Evolutionary conservation across 2,888 invertebrate species (phyloP), one percentile per base, ranked within the genome.

Genomic region (Oscheius sp.): DNA sequence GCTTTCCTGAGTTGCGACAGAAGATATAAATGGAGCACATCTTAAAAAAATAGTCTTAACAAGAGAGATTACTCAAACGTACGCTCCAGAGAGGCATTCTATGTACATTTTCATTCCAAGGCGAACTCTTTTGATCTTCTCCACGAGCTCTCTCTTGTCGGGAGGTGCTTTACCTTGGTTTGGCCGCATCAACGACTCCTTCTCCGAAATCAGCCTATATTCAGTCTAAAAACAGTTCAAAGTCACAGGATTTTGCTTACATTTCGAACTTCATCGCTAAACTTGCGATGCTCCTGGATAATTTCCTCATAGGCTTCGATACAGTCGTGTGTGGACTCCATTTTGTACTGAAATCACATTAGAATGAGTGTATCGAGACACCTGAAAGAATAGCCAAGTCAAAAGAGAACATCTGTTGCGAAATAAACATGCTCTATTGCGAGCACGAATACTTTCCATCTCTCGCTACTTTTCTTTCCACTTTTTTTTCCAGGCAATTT

Each of bases 221-320:
- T 68, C 68, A 29, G 5, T n/a, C 68, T 68, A 21, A 65, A 55
- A 37, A 10, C 35, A 11, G 35, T 55, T 32, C 3, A 55, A 3
- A 29, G 35, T 21, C 5, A 55, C 10, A 55, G 32, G 9, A 37
- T 9, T 21, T 2, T 3, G 53, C 68, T 21, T 55, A 68, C 68
- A 35, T 68, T 53, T n/a, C 68, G 53, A n/a, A 68, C 33, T n/a
- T 35, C 11, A 68, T 68, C 68, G 11, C 7, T 53, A n/a, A 68
- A 68, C 13, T 53, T 32, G 3, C 68, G 33, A 1, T 51, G 21
- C 7, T 55, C 55, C 10, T 21, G 21, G 13, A 68, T 55, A 11
- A 55, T 35, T 7, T 55, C n/a, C 33, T 68, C 55, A 33, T 55
- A 68, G 1, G 53, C 55, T 9, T 55, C 21, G 10, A 68, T 68